These are phyloP conservation scores for Agriopis marginaria DNA, from an alignment of 2,888 invertebrate genomes.

Conservation along the genomic window DNA sequence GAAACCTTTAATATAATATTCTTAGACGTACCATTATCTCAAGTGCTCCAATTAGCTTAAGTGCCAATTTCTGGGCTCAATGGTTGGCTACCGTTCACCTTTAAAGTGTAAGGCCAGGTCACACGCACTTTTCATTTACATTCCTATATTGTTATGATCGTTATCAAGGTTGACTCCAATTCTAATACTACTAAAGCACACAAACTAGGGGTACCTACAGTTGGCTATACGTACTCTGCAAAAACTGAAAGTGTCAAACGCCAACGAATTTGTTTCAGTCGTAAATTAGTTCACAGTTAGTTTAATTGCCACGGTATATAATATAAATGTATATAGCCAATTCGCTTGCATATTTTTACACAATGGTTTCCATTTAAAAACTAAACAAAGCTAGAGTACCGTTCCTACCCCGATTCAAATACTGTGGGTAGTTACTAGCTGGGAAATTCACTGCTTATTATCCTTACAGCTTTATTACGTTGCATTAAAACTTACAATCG, in stretches of 20 bases:
- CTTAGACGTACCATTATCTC: constrained; percentile 28
- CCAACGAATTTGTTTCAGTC: background rate
- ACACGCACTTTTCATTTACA: constrained; percentile 45
- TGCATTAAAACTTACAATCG: constrained; percentile 13
- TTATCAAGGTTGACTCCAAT: constrained; percentile 45
- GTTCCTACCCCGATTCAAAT: constrained; percentile 67
- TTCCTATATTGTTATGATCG: constrained; percentile 38
- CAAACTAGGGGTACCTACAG: no score
- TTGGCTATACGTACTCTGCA: no score
- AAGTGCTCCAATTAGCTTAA: constrained; percentile 46
- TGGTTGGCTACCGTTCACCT: constrained; percentile 50
- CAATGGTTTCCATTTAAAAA: constrained; percentile 40
- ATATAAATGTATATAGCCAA: constrained; percentile 22
- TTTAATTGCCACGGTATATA: constrained; percentile 20
- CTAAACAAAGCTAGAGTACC: constrained; percentile 59
- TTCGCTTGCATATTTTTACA: constrained; percentile 36
- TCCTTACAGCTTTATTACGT: constrained; percentile 6
- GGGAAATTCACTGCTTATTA: background rate
- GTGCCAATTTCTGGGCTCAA: constrained; percentile 44
- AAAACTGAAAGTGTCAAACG: background rate
- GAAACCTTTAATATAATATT: constrained; percentile 40
- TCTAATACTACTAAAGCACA: constrained; percentile 19
- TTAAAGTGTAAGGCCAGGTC: constrained; percentile 58
- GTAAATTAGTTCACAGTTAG: constrained; percentile 5
- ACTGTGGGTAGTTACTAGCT: constrained; percentile 58